A percentile compares a stretch with the other conserved stretches of the same genome.
Evolutionary conservation across 2,113 vertebrate species (phyloP).

Genomic region (Nothobranchius furzeri): DNA sequence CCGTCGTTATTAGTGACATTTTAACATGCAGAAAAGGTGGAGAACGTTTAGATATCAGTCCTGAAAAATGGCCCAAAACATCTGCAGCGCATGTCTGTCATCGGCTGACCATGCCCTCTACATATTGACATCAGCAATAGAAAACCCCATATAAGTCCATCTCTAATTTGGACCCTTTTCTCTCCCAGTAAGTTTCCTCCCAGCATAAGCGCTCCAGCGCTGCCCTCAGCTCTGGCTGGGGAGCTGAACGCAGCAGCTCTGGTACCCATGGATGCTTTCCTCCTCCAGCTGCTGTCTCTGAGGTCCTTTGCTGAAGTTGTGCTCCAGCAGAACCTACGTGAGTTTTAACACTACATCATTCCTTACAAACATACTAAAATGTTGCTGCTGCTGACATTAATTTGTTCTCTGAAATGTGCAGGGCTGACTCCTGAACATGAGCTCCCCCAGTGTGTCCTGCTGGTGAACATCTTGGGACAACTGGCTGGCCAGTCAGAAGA

Average conservation of each 20-base stretch:
- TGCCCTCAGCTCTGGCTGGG: constrained; percentile 75
- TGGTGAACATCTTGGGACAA: constrained; percentile 83
- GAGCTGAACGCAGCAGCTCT: constrained; percentile 85
- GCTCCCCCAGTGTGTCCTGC: constrained; percentile 87
- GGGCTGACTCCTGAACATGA: constrained; percentile 79
- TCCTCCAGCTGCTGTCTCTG: constrained; percentile 84
- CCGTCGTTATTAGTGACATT: too few species aligned
- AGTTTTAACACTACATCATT: constrained; percentile 35
- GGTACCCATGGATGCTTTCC: constrained; percentile 84
- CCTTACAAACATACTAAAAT: not conserved
- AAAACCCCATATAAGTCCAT: too few species aligned
- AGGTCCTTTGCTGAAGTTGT: constrained; percentile 83
- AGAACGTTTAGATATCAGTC: too few species aligned
- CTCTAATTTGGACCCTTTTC: not conserved
- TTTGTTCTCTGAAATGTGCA: constrained; percentile 44
- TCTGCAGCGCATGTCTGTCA: too few species aligned
- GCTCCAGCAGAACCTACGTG: constrained; percentile 80
- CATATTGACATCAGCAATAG: too few species aligned
- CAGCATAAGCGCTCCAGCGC: constrained; percentile 77
- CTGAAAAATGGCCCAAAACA: too few species aligned
- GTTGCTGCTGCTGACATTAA: constrained; percentile 3
- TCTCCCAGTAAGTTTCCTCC: constrained; percentile 87
- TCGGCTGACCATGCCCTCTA: too few species aligned
- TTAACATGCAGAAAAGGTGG: too few species aligned
- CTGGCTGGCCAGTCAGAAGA: constrained; percentile 83